Percentiles rank a stretch among this genome's conserved stretches.
Evolutionary conservation across 2,797 vertebrate species (phyloP).

Genomic region (Gymnoscopelus braueri): DNA sequence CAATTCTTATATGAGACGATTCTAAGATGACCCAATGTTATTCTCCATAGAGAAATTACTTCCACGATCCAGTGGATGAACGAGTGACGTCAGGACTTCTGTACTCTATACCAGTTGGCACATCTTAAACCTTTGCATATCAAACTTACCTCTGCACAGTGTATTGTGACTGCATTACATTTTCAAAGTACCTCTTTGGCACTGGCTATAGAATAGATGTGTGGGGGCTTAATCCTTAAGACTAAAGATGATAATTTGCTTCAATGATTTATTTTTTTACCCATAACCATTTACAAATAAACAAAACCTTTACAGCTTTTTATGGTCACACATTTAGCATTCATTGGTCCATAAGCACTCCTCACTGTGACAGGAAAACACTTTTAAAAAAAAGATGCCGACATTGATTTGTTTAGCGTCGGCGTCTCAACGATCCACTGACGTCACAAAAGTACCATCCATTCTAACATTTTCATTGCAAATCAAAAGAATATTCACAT

Average conservation of each 20-base stretch:
- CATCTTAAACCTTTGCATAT: constrained; percentile 27
- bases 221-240: constrained; percentile 64
- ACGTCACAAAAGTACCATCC: constrained; percentile 83
- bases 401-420: constrained; percentile 70
- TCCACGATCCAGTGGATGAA: too few relatives aligned
- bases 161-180: constrained; percentile 40
- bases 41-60: too few relatives aligned
- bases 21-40: too few relatives aligned
- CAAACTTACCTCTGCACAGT: constrained; percentile 71
- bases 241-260: constrained; percentile 78
- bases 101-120: constrained; percentile 32
- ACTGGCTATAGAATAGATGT: constrained; percentile 48
- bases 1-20: too few relatives aligned
- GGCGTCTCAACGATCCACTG: constrained; percentile 77
- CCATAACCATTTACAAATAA: constrained; percentile 85
- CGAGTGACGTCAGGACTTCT: too few relatives aligned
- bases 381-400: constrained; percentile 67
- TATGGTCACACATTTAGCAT: constrained; percentile 82
- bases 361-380: constrained; percentile 80
- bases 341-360: constrained; percentile 82
- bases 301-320: constrained; percentile 84
- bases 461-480: constrained; percentile 85
- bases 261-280: constrained; percentile 81
- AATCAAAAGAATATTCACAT: constrained; percentile 82
- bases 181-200: constrained; percentile 23